A percentile compares a stretch with the other conserved stretches of the same genome.
These are phyloP conservation scores for Tupaia chinensis DNA, from an alignment of 2,113 vertebrate genomes.

Conservation along the genomic window DNA sequence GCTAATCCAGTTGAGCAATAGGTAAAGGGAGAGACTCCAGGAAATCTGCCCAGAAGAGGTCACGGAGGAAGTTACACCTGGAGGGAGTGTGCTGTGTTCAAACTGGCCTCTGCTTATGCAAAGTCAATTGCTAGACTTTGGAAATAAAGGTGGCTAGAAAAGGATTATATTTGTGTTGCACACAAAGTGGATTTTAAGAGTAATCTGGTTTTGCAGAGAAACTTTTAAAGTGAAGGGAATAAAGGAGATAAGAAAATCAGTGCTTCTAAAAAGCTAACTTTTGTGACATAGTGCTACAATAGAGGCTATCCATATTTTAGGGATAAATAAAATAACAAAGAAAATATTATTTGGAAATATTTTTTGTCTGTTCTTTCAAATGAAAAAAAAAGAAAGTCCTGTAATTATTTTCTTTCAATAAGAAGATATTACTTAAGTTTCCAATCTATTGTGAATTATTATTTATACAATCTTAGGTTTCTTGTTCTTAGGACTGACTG, in stretches of 20 bases:
- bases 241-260: neutral
- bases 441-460: neutral
- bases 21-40: neutral
- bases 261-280: neutral
- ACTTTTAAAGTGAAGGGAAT: neutral
- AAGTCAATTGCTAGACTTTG: neutral
- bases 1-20: constrained; percentile 57
- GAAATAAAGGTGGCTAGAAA: neutral
- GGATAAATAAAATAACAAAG: neutral
- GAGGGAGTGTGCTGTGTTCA: neutral
- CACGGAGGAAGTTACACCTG: neutral
- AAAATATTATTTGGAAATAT: neutral
- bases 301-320: neutral
- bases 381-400: neutral
- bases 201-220: neutral
- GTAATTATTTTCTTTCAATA: constrained; percentile 24
- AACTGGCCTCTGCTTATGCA: neutral
- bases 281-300: neutral
- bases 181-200: neutral
- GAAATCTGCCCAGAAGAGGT: neutral
- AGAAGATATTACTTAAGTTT: neutral
- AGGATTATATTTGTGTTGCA: neutral
- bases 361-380: constrained; percentile 24
- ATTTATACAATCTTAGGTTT: neutral
- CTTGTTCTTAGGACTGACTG: neutral